Evolutionary conservation across 2,113 vertebrate genomes (phyloP), one percentile per base, ranked within the genome.

Genomic region (Puma concolor): DNA sequence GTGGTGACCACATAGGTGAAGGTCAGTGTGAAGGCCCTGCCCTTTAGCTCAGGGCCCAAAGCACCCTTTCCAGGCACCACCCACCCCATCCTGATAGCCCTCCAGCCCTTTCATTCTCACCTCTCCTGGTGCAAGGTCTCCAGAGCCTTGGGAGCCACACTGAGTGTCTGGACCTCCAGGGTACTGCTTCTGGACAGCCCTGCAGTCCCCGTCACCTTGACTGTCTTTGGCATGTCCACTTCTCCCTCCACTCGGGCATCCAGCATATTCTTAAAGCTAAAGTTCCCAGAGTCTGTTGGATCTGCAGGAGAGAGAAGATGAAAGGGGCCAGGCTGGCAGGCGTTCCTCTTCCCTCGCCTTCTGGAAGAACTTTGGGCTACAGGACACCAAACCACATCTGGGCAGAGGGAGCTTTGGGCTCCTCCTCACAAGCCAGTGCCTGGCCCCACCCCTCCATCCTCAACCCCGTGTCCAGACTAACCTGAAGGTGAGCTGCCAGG

Each of bases 161-260:
- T 7, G 12, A 95, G 97, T 1, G 98, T 98, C 94, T 98, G 89
- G 50, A 99, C 67, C 87, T 98, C 98, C 87, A 98, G 33, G 4
- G 96, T 91, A 95, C 97, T 98, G 44, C 0, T 96, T 5, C 14
- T 48, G 33, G 97, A 96, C 5, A 33, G 80, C 17, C 97, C 98
- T 0, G 92, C 88, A 0, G 87, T 41, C 41, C 76, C 97, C 0
- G 5, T 94, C 44, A 97, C 0, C 74, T 98, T 97, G 27, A 82
- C 10, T 0, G 50, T 97, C 6, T 4, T 7, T 0, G 2, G 17
- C 21, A 98, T 3, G 1, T 92, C 90, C 25, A 98, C 74, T 0
- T 33, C 88, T 15, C 98, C 98, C 11, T 98, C 96, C 8, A 98
- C 52, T 19, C 13, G 95, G 57, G 98, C 98, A 1, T 81, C 95